These are phyloP conservation scores for Troides aeacus DNA, from an alignment of 2,888 invertebrate genomes.

Conservation along the genomic window DNA sequence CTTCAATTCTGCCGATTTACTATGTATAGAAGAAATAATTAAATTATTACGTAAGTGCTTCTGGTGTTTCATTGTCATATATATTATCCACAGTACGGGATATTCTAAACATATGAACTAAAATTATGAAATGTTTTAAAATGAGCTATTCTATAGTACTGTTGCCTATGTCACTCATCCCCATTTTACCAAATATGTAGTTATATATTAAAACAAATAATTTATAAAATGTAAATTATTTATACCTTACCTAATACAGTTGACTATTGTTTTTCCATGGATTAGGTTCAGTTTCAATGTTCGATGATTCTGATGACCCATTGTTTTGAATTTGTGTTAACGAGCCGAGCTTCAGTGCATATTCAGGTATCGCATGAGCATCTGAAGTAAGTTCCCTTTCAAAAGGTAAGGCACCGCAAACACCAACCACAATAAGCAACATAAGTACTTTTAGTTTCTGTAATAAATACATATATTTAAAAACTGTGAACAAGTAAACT, in stretches of 20 bases:
- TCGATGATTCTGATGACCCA: constrained; percentile 26
- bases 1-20: no score
- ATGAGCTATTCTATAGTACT: no score
- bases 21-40: no score
- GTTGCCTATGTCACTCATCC: no score
- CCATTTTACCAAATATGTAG: background rate
- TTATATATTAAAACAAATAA: background rate
- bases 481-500: background rate
- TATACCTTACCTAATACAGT: background rate
- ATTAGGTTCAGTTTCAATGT: constrained; percentile 39
- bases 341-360: constrained; percentile 22
- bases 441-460: constrained; percentile 12
- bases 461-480: background rate
- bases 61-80: no score
- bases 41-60: no score
- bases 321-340: constrained; percentile 6
- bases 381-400: constrained; percentile 14
- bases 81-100: no score
- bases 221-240: background rate
- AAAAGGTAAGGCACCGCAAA: background rate
- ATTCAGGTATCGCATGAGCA: constrained; percentile 17
- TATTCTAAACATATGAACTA: no score
- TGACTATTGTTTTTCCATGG: constrained; percentile 34
- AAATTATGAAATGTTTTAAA: no score
- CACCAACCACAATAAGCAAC: constrained; percentile 3